Evolutionary conservation across 2,797 vertebrate species (phyloP), one percentile per base, ranked within the genome.

Genomic region (Macropus fuliginosus): DNA sequence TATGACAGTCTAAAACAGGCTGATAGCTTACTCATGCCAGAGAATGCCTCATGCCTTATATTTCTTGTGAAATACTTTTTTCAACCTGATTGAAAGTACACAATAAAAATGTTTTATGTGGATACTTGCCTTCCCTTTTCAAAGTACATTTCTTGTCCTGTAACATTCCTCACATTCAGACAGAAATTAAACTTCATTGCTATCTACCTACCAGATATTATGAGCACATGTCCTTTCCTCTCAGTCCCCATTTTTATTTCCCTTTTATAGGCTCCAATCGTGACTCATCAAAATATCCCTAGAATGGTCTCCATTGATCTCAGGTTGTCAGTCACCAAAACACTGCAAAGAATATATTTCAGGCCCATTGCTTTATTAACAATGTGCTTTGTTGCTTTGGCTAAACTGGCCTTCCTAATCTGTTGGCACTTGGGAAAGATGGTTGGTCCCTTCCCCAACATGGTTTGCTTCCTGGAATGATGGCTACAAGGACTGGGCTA

Each of bases 91-190:
- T 40, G 18, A 66, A 81, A 81, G 66, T 81, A 2, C 6, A 46
- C 74, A 81, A 81, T 81, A 81, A 81, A 81, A 81, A 81, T 81
- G 74, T 81, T 81, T 81, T 81, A 81, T 81, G 74, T 46, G 74
- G 18, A 81, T 81, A 81, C 8, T 81, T 81, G 40, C 8, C 74
- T 81, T 81, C 40, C 40, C 21, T 46, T 81, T 81, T 81, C 74
- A 24, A 46, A 81, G 74, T 46, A 81, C 74, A 81, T 81, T 81
- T 46, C 74, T 81, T 81, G 40, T 81, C 74, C 74, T 81, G 40
- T 46, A 81, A 81, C 0, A 24, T 81, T 81, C 2, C 40, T 81
- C 21, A 81, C 18, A 81, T 81, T 21, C 74, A 81, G 18, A 46
- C 2, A 81, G 74, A 81, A 81, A 9, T 81, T 40, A 81, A 81